phyloP scores from a whole-genome alignment of 2,113 vertebrate species.

The Paramormyrops kingsleyae region DNA sequence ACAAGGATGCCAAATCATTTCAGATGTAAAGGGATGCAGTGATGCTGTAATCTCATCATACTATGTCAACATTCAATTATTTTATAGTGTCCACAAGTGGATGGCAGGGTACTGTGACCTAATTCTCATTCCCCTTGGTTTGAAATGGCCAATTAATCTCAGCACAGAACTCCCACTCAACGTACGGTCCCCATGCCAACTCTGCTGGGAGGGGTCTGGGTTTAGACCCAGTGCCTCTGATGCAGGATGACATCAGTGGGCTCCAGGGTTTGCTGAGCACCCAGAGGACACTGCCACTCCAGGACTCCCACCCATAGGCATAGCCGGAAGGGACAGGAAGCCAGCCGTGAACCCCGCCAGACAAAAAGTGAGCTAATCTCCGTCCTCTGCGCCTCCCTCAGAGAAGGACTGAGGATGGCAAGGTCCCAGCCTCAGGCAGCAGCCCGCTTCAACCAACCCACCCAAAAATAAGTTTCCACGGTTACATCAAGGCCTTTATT shows the following conservation, averaged over 20 bases:
- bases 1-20: background rate
- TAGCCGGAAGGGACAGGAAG: background rate
- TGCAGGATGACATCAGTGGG: background rate
- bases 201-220: background rate
- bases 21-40: background rate
- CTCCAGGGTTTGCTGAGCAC: background rate
- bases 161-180: background rate
- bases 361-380: background rate
- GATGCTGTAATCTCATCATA: background rate
- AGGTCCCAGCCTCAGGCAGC: background rate
- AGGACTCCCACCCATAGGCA: background rate
- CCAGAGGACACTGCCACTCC: background rate
- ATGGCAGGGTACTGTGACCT: background rate
- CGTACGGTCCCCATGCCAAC: background rate
- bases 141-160: background rate
- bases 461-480: background rate
- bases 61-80: conserved; percentile 1
- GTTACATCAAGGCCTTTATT: background rate
- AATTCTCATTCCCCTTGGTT: background rate
- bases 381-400: background rate
- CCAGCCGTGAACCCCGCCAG: background rate
- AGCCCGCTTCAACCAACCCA: background rate
- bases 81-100: background rate
- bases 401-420: background rate
- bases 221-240: background rate